Base-by-base conservation (phyloP, 2,888 invertebrate species). In the Phortica okadai region DNA sequence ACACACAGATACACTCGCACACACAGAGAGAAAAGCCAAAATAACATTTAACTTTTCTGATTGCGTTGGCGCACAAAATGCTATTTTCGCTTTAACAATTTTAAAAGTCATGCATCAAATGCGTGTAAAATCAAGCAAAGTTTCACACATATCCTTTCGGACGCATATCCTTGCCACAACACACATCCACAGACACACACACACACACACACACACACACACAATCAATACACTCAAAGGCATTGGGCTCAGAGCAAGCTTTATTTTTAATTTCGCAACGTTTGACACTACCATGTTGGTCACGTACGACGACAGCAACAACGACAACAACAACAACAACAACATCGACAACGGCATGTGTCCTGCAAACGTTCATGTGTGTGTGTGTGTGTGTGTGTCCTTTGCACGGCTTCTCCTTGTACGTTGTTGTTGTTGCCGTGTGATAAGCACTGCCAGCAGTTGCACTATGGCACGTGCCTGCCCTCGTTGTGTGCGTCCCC, bases 221-320 rank as follows among this genome's bases (percentile, higher is more conserved):
- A 76, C 16, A 7, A 50, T 21, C 11, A 58, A 8, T 41, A 33
- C 33, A 33, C 33, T 33, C 33, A 33, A 33, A 33, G 33, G 33
- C 33, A 33, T 33, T 33, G 33, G 33, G 33, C 33, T 33, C 33
- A 33, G 33, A 33, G 33, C 33, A 76, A 54, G 76, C 62, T 69
- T 69, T 69, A 69, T 69, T 69, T 69, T 69, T 69, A 69, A 69
- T 69, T 69, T 69, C 80, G 80, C 86, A 86, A 85, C 86, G 85
- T 86, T 85, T 85, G 85, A 86, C 86, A 78, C 79, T 77, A 25
- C 70, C 76, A 80, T 80, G 75, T 80, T 80, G 80, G 77, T 82
- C 72, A 76, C 58, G 75, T 80, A 69, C 25, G 6, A 16, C 21
- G 62, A 25, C 25, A 25, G 10, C 25, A 10, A 16, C 14, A 6